These are phyloP conservation scores for Globodera rostochiensis DNA, from an alignment of 1,140 invertebrate genomes.

Conservation along the genomic window DNA sequence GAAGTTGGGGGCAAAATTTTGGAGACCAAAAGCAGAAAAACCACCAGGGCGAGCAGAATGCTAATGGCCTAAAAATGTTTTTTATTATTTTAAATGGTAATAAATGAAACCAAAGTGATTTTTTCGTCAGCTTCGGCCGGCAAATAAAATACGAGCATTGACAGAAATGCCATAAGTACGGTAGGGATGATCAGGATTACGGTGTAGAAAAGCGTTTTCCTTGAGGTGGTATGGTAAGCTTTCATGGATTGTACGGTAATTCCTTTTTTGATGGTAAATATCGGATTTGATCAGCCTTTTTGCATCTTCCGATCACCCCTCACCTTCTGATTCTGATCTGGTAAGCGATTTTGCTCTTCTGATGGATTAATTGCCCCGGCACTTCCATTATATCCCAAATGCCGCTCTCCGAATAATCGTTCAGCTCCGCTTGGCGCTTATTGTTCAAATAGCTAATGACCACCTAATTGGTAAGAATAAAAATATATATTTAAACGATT, in stretches of 20 bases:
- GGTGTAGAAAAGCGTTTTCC: constrained; percentile 98
- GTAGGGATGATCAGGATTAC: constrained; percentile 98
- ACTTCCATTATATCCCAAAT: constrained; percentile 85
- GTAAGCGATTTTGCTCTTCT: constrained; percentile 70
- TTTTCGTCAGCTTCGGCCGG: constrained; percentile 76
- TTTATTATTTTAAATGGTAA: too few relatives aligned
- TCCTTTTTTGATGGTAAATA: too few relatives aligned
- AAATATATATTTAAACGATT: neutral
- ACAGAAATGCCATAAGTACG: constrained; percentile 67
- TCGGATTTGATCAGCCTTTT: too few relatives aligned
- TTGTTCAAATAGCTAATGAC: constrained; percentile 32
- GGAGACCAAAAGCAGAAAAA: constrained; percentile 95
- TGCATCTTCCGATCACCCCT: neutral
- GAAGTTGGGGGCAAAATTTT: constrained; percentile 98
- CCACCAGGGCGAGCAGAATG: constrained; percentile 94
- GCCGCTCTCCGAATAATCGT: constrained; percentile 86
- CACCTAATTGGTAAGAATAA: neutral
- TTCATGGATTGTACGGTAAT: constrained; percentile 39
- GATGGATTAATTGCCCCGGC: constrained; percentile 46
- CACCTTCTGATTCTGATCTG: constrained; percentile 59
- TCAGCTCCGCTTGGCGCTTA: constrained; percentile 78
- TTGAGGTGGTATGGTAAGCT: constrained; percentile 67
- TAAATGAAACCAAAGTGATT: constrained; percentile 23
- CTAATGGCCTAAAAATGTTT: constrained; percentile 46
- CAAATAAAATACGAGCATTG: constrained; percentile 95